Base-by-base conservation (phyloP, 2,113 vertebrate genomes). In the Pleuronectes platessa region DNA sequence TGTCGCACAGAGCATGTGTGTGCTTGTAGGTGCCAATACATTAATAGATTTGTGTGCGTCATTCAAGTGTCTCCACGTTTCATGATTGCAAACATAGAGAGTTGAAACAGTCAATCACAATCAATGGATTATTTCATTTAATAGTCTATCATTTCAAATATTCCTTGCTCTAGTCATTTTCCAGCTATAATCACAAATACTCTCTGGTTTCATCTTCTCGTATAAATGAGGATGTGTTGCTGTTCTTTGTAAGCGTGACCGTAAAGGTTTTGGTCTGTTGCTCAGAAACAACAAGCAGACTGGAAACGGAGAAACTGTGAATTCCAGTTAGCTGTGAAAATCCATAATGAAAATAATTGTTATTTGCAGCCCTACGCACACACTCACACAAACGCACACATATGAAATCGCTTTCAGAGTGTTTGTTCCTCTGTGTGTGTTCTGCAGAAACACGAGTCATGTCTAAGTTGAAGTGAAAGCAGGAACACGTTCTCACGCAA, bases 391-490 rank as follows among this genome's bases (percentile, higher is more conserved):
- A 3, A 55, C 12, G 24, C 14, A 47, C 14, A 17, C 24, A 61
- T 11, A 60, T 35, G 13, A 11, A 9, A 45, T n/a, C 8, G 35
- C 13, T 26, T 53, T 20, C 55, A 37, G 24, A 62, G 42, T 71
- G 35, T 81, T 40, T 21, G 42, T 74, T 68, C 31, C n/a, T 31
- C 21, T 13, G 10, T 68, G 61, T 66, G 40, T 77, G 53, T 79
- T 71, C 55, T 61, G 56, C 67, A 61, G 75, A 77, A 86, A 71
- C 53, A 9, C 13, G 17, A 81, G 66, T 81, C 23, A 6, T 15
- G 45, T 79, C 54, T 66, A 13, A 82, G 83, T 13, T 86, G 87
- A 91, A 91, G 79, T 87, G 80, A 87, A 85, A 89, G 71, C 11
- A 85, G 71, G 74, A 76, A 71, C 74, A 64, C 27, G 24, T 78